A percentile compares a stretch with the other conserved stretches of the same genome.
phyloP scores from a whole-genome alignment of 64 coral and sea anemone species.

The Montipora foliosa region DNA sequence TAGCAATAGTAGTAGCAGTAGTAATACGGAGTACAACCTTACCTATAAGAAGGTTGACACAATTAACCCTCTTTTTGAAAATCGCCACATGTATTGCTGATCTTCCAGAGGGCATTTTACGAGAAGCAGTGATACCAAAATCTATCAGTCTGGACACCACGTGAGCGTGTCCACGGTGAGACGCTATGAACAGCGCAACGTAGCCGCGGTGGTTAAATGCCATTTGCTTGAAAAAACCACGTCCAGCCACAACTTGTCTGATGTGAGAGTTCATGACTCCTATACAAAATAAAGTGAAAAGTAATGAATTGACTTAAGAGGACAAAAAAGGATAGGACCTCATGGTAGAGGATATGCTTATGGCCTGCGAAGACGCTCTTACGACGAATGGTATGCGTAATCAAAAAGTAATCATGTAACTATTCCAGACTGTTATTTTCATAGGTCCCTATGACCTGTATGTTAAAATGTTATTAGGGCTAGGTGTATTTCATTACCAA shows the following conservation, averaged over 20 bases:
- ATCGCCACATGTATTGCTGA: constrained; percentile 88
- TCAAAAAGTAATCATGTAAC: too few species aligned
- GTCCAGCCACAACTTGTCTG: neutral
- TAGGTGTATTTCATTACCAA: too few species aligned
- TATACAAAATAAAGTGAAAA: neutral
- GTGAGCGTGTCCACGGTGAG: constrained; percentile 67
- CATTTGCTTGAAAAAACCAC: neutral
- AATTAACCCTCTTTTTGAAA: constrained; percentile 55
- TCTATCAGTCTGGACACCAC: constrained; percentile 74
- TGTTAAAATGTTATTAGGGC: too few species aligned
- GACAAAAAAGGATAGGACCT: too few species aligned
- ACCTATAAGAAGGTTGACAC: constrained; percentile 83
- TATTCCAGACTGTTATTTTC: too few species aligned
- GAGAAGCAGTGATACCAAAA: constrained; percentile 61
- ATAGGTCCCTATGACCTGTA: too few species aligned
- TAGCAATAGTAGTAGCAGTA: too few species aligned
- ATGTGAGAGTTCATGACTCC: constrained; percentile 53
- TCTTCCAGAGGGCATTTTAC: constrained; percentile 75
- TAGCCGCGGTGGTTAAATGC: constrained; percentile 78
- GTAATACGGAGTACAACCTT: neutral
- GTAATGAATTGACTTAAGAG: too few species aligned
- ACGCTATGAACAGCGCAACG: constrained; percentile 76
- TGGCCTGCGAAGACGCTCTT: too few species aligned
- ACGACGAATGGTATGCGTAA: too few species aligned
- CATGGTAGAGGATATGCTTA: too few species aligned